Conservation (phyloP, 1,140 invertebrate genomes). For the Agrilus planipennis region DNA sequence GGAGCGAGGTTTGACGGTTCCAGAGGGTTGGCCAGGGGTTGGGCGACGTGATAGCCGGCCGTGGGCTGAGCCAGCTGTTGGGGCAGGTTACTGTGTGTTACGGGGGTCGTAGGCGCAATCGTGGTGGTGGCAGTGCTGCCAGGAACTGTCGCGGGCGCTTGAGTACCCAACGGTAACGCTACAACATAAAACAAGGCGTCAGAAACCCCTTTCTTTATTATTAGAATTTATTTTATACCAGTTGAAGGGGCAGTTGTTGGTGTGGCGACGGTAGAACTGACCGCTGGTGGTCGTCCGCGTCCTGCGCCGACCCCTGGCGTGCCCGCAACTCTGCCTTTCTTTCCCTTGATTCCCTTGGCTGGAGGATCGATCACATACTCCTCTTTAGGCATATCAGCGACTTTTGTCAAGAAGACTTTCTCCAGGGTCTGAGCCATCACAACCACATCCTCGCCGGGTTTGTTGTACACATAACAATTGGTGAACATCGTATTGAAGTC, state of each 20-base stretch:
- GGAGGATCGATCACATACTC: conserved; percentile 71
- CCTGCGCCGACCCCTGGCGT: conserved; percentile 25
- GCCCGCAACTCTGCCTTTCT: conserved; percentile 38
- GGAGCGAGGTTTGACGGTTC: conserved; percentile 27
- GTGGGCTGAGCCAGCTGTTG: conserved; percentile 18
- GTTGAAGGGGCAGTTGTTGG: conserved; percentile 25
- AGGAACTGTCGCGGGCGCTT: conserved; percentile 40
- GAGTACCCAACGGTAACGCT: conserved; percentile 39
- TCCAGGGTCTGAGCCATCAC: conserved; percentile 97
- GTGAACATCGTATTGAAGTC: conserved; percentile 99
- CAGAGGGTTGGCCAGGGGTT: conserved; percentile 37
- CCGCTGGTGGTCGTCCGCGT: conserved; percentile 29
- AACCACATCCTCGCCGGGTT: conserved; percentile 96
- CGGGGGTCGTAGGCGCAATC: conserved; percentile 36
- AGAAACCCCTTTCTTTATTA: no score
- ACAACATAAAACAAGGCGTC: no score
- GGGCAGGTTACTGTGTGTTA: conserved; percentile 32
- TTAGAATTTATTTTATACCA: no score
- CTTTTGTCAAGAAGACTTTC: conserved; percentile 53
- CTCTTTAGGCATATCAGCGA: conserved; percentile 88
- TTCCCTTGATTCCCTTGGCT: conserved; percentile 57
- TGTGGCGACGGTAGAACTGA: conserved; percentile 23
- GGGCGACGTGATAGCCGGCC: conserved; percentile 41
- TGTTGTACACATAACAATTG: conserved; percentile 99
- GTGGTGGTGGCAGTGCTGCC: conserved; percentile 45